Evolutionary conservation across 2,888 invertebrate species (phyloP).

Genomic region (Cheilosia soror): DNA sequence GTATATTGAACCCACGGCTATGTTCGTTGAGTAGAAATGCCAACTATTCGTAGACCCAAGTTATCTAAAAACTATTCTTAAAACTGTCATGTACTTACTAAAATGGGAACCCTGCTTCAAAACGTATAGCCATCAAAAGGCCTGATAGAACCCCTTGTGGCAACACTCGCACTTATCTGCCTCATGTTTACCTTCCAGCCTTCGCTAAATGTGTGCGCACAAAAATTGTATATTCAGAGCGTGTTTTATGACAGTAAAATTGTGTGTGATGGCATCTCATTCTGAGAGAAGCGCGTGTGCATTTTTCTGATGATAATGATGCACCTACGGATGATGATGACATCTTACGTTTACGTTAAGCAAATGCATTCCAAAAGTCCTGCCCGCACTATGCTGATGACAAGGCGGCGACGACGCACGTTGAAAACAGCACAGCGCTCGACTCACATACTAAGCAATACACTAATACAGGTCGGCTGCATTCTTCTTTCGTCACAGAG

Average conservation of each 20-base stretch:
- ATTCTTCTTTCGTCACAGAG: neutral
- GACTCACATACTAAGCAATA: conserved; percentile 25
- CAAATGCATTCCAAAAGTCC: conserved; percentile 49
- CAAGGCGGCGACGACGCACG: conserved; percentile 14
- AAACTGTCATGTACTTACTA: too few species aligned
- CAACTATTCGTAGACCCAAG: too few species aligned
- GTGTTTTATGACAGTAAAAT: neutral
- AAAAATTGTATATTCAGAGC: conserved; percentile 26
- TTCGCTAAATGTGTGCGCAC: conserved; percentile 32
- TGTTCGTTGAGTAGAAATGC: too few species aligned
- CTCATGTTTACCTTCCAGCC: neutral
- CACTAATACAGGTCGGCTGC: conserved; percentile 13
- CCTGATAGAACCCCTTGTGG: neutral
- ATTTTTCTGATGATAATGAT: conserved; percentile 39
- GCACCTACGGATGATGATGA: conserved; percentile 37
- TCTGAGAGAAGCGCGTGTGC: conserved; percentile 25
- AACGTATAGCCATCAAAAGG: too few species aligned
- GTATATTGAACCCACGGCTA: too few species aligned
- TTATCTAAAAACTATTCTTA: too few species aligned
- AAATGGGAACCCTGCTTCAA: too few species aligned
- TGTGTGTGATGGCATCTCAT: conserved; percentile 26
- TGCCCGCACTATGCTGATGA: conserved; percentile 48
- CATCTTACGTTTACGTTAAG: conserved; percentile 36
- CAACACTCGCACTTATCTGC: conserved; percentile 21
- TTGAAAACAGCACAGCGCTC: neutral